Conservation (phyloP, 2,113 vertebrate genomes). For the Hemiscyllium ocellatum region DNA sequence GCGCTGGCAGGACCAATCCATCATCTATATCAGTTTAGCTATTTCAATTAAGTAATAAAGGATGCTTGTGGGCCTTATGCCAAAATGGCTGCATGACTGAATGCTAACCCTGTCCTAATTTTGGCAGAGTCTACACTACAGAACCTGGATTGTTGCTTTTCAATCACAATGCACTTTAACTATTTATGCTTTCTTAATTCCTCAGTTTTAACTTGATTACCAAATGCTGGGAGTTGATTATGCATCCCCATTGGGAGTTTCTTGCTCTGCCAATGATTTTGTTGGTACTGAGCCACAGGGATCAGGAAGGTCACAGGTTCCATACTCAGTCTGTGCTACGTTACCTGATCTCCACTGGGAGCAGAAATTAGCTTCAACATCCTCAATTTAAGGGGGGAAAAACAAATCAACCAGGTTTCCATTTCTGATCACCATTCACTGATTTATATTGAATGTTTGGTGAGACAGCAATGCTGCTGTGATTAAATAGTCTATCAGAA, state of each 20-base stretch:
- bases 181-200: slow-evolving; percentile 25
- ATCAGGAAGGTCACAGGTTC: background rate
- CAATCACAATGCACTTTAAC: slow-evolving; percentile 9
- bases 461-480: background rate
- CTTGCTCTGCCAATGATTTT: background rate
- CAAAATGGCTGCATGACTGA: background rate
- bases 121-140: background rate
- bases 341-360: background rate
- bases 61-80: background rate
- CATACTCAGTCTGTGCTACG: background rate
- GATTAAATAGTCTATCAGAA: background rate
- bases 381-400: background rate
- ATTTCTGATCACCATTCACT: background rate
- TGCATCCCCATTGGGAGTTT: background rate
- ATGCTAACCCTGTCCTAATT: background rate
- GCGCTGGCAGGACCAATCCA: background rate
- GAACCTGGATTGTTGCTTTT: slow-evolving; percentile 22
- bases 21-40: slow-evolving; percentile 24
- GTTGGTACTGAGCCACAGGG: background rate
- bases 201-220: slow-evolving; percentile 16
- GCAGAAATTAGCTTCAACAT: background rate
- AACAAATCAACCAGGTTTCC: background rate
- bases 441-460: background rate
- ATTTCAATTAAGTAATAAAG: slow-evolving; percentile 18
- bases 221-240: slow-evolving; percentile 5